phyloP scores from a whole-genome alignment of 2,797 vertebrate genomes.

The Poecilia gillii region DNA sequence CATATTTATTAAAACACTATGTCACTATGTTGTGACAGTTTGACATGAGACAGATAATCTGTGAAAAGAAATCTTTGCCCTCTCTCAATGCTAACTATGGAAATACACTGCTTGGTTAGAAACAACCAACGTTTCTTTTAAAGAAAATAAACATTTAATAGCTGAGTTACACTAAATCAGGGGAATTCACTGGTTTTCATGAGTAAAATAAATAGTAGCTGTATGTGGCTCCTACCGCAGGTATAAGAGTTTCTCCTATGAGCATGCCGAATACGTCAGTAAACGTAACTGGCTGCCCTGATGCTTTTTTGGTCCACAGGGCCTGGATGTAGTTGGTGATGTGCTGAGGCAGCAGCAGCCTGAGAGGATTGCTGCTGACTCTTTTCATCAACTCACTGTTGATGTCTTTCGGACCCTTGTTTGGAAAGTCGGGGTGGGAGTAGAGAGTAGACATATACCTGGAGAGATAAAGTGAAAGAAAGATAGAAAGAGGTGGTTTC shows the following conservation, averaged over 20 bases:
- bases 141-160: neutral
- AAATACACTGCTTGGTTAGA: neutral
- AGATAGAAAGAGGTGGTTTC: neutral
- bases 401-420: constrained; percentile 91
- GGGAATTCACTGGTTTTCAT: neutral
- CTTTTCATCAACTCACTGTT: constrained; percentile 91
- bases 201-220: constrained; percentile 9
- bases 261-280: constrained; percentile 98
- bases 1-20: too few relatives aligned
- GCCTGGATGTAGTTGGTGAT: constrained; percentile 93
- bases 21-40: too few relatives aligned
- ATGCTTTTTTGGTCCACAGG: constrained; percentile 94
- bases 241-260: constrained; percentile 96
- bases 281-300: constrained; percentile 97
- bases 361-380: constrained; percentile 92
- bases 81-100: too few relatives aligned
- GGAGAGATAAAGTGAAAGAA: constrained; percentile 10
- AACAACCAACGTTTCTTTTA: neutral
- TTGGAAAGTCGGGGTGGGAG: constrained; percentile 93
- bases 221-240: constrained; percentile 81
- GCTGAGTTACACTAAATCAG: neutral
- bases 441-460: constrained; percentile 98
- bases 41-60: too few relatives aligned
- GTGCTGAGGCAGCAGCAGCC: constrained; percentile 92
- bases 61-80: too few relatives aligned